Percentiles rank a stretch among this genome's conserved stretches.
These are phyloP conservation scores for Spheniscus humboldti DNA, from an alignment of 2,797 vertebrate genomes.

Conservation along the genomic window DNA sequence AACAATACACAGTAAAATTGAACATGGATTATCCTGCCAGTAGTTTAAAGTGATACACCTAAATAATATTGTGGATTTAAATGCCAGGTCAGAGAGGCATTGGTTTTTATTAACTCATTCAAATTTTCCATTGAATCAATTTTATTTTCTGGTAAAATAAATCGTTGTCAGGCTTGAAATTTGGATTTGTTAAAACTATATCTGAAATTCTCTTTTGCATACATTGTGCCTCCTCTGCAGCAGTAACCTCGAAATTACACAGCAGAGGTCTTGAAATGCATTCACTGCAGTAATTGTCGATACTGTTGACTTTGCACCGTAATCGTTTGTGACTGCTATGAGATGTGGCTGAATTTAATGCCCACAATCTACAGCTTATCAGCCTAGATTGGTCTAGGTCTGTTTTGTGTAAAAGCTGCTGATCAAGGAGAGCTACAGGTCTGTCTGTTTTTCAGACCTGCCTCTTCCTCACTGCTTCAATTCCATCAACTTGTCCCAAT, in stretches of 20 bases:
- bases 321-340: not conserved
- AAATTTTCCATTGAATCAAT: not conserved
- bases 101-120: not conserved
- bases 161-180: not conserved
- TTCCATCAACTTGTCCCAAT: not conserved
- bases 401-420: not conserved
- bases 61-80: not conserved
- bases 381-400: not conserved
- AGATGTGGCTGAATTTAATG: conserved; percentile 42
- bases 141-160: not conserved
- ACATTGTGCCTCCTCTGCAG: not conserved
- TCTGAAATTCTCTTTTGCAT: not conserved
- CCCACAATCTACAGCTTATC: not conserved
- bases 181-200: not conserved
- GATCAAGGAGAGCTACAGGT: not conserved
- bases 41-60: not conserved
- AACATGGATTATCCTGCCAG: not conserved
- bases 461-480: not conserved
- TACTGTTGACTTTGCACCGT: conserved; percentile 26
- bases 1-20: not conserved
- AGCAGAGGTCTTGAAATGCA: not conserved
- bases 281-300: not conserved
- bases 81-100: not conserved
- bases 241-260: not conserved
- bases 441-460: not conserved